Conservation (phyloP, 2,888 invertebrate species). For the Tachina lurida region DNA sequence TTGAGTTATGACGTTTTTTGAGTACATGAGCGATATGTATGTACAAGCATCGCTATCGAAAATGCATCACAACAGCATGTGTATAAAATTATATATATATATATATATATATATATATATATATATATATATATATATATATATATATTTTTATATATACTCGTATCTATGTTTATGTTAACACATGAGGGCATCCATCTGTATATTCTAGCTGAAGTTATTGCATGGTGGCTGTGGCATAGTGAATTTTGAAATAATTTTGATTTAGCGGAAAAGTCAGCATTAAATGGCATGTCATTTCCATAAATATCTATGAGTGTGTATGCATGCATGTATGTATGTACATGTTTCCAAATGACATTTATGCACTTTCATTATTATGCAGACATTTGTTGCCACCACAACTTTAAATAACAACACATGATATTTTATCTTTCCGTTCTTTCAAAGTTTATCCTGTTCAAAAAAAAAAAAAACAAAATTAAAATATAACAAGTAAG, state of each 20-base stretch:
- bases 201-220: constrained; percentile 2
- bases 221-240: not conserved
- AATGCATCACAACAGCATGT: not conserved
- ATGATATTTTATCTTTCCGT: constrained; percentile 34
- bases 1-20: no score
- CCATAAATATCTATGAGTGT: constrained; percentile 55
- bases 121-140: not conserved
- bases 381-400: constrained; percentile 60
- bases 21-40: no score
- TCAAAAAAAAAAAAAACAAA: not conserved
- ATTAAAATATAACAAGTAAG: not conserved
- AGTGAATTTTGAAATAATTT: not conserved
- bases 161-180: no score
- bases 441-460: constrained; percentile 2
- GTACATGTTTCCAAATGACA: constrained; percentile 58
- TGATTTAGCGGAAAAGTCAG: constrained; percentile 1
- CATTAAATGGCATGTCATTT: constrained; percentile 51
- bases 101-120: not conserved
- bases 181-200: not conserved
- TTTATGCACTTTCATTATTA: constrained; percentile 70
- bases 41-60: no score
- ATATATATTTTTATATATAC: no score
- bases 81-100: not conserved
- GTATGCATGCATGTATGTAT: constrained; percentile 46
- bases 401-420: constrained; percentile 44